Evolutionary conservation across 2,113 vertebrate genomes (phyloP).

Genomic region (Proteles cristata): DNA sequence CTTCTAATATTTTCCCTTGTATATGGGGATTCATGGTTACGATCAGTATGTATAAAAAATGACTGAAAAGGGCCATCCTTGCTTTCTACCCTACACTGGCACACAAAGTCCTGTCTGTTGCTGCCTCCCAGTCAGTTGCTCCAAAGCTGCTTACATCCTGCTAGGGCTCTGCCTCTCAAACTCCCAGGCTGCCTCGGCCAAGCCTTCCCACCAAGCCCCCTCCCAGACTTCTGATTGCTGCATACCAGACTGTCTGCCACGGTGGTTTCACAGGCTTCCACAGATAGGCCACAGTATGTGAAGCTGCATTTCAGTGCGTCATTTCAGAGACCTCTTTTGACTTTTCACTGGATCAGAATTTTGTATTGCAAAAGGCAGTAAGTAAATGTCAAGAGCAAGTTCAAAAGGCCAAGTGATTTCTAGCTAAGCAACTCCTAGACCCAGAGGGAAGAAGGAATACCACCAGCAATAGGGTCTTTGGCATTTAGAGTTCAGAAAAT

Average conservation of each 20-base stretch:
- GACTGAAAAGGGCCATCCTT: neutral
- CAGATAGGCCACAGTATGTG: slow-evolving; percentile 62
- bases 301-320: slow-evolving; percentile 54
- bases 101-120: no score
- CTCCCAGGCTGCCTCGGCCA: neutral
- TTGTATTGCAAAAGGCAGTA: slow-evolving; percentile 64
- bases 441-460: neutral
- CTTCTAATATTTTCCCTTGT: neutral
- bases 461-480: neutral
- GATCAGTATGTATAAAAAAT: neutral
- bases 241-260: slow-evolving; percentile 71
- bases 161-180: neutral
- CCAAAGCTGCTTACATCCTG: neutral
- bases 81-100: neutral
- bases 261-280: slow-evolving; percentile 65
- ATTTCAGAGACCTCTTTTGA: slow-evolving; percentile 72
- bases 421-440: slow-evolving; percentile 23
- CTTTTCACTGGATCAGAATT: slow-evolving; percentile 71
- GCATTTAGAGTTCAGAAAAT: neutral
- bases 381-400: slow-evolving; percentile 58
- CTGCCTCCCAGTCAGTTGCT: neutral
- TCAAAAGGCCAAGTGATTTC: slow-evolving; percentile 66
- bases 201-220: neutral
- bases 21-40: neutral
- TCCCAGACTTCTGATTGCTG: neutral